These are phyloP conservation scores for Atractosteus spatula DNA, from an alignment of 2,113 vertebrate species.

Conservation along the genomic window DNA sequence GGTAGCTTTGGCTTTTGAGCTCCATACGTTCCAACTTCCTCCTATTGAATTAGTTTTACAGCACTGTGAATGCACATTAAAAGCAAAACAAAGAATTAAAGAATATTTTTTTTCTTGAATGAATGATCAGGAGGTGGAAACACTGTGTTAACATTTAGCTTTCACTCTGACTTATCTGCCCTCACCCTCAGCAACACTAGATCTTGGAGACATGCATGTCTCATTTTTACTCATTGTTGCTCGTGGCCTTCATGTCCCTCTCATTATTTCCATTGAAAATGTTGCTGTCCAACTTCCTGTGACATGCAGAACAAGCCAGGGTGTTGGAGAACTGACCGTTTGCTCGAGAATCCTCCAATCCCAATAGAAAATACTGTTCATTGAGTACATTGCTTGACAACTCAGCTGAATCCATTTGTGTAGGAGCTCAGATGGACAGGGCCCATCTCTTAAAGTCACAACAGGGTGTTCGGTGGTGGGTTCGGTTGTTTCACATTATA, in stretches of 20 bases:
- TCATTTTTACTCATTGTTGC: background rate
- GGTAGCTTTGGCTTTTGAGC: background rate
- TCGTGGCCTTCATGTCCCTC: constrained; percentile 46
- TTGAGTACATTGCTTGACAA: constrained; percentile 31
- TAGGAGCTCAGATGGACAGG: constrained; percentile 12
- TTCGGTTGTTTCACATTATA: constrained; percentile 68
- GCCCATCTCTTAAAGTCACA: constrained; percentile 34
- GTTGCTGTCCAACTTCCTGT: constrained; percentile 49
- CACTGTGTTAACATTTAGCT: background rate
- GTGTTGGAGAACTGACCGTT: constrained; percentile 41
- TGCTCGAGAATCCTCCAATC: constrained; percentile 43
- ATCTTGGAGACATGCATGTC: background rate
- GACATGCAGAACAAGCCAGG: constrained; percentile 47
- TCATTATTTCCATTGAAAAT: constrained; percentile 38
- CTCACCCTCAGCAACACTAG: background rate
- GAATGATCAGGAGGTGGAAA: background rate
- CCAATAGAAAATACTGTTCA: constrained; percentile 35
- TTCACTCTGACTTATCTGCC: background rate
- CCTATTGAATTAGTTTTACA: background rate
- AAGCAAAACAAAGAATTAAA: background rate
- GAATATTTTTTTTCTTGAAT: background rate
- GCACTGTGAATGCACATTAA: background rate
- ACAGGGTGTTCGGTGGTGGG: constrained; percentile 10
- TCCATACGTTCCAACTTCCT: background rate
- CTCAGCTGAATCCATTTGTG: constrained; percentile 25